Base-by-base conservation (phyloP, 2,113 vertebrate species). In the Seriola dumerili region DNA sequence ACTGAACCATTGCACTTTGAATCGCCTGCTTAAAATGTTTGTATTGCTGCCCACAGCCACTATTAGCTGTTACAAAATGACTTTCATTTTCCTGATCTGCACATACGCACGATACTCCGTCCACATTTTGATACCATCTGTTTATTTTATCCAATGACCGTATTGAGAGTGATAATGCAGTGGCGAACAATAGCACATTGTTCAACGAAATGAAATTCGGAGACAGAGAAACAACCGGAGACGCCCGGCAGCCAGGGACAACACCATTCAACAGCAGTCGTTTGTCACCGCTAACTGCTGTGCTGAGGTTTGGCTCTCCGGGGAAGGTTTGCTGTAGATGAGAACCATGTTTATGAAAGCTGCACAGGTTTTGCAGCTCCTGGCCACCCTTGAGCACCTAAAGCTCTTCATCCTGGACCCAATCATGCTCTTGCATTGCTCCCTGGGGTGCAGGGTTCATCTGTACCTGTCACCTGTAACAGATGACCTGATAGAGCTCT, bases 211-310 rank as follows among this genome's bases (percentile, higher is more conserved):
- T 92, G 83, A 91, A 89, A 92, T 91, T 69, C 8, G 7, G 72
- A 81, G 86, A 85, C 23, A 38, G 62, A 77, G 78, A 78, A 87
- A 85, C 68, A 83, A 82, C 69, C 64, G 21, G 81, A 83, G 79
- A 85, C 38, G 36, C 62, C 52, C 57, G 9, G 67, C 71, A 73
- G 84, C 76, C 23, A 79, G 87, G 58, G 89, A 90, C 82, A 67
- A 42, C 78, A 66, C 76, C 73, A 76, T 81, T 88, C 85, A 90
- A 58, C 80, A 80, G 89, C 76, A 85, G 81, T 87, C 90, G 83
- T 95, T 93, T 91, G 86, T 92, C 92, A 90, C 77, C 64, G 14
- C 85, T 90, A 91, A 93, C 85, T 84, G 87, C 85, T 78, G 34
- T 67, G 81, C 79, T 61, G 72, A 10, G 80, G 72, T 85, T 78